phyloP scores from a whole-genome alignment of 1,140 invertebrate genomes.

The Bactericera cockerelli region DNA sequence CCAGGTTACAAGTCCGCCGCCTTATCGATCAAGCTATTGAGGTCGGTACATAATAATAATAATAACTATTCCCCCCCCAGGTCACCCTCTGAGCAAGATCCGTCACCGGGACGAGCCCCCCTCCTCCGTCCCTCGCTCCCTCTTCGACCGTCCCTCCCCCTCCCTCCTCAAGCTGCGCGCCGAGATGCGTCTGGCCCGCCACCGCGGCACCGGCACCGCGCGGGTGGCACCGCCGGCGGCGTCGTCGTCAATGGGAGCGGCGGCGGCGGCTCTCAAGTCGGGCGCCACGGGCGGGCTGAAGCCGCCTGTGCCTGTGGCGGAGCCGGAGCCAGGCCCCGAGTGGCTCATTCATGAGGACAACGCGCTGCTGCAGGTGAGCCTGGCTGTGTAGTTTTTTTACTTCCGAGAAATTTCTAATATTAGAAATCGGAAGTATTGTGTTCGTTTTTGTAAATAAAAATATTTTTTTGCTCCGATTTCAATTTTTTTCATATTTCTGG shows the following conservation, averaged over 20 bases:
- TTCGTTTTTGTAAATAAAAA: no score
- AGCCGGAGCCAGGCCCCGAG: conserved; percentile 52
- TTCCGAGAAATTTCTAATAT: no score
- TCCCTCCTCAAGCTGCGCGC: conserved; percentile 57
- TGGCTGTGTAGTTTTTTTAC: no score
- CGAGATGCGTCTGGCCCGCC: conserved; percentile 59
- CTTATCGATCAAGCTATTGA: no score
- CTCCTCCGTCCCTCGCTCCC: conserved; percentile 58
- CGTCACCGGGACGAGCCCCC: conserved; percentile 54
- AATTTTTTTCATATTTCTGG: no score
- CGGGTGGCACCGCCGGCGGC: conserved; percentile 28
- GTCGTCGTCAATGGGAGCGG: conserved; percentile 37
- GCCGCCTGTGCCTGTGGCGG: conserved; percentile 36
- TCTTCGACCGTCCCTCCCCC: conserved; percentile 74
- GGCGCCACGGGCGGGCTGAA: conserved; percentile 36
- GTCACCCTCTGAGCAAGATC: conserved; percentile 2
- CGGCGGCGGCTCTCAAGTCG: conserved; percentile 40
- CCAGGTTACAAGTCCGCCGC: no score
- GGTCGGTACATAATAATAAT: no score
- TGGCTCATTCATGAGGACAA: conserved; percentile 86
- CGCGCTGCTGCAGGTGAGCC: conserved; percentile 46
- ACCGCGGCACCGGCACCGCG: conserved; percentile 44
- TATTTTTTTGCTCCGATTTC: no score
- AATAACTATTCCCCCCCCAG: not conserved
- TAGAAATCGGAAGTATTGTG: no score